Conservation (phyloP, 2,113 vertebrate genomes). For the Microtus oregoni region DNA sequence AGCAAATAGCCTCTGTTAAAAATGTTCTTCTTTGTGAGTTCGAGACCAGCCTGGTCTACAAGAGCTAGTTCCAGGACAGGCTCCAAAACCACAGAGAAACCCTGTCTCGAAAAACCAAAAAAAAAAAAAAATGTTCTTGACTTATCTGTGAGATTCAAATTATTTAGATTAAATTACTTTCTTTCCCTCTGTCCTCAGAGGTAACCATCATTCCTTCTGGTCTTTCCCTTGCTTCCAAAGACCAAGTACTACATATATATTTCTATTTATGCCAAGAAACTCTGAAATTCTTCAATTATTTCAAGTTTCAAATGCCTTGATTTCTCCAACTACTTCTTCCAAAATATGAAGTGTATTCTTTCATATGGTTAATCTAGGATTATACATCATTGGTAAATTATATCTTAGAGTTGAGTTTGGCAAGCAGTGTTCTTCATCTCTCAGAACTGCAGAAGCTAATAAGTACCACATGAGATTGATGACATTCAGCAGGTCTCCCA, state of each 20-base stretch:
- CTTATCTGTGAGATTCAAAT: background rate
- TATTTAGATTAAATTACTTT: background rate
- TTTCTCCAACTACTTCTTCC: background rate
- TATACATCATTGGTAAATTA: slow-evolving; percentile 15
- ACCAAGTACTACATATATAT: background rate
- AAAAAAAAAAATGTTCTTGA: background rate
- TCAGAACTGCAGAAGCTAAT: background rate
- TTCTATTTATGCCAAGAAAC: background rate
- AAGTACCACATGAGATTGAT: background rate
- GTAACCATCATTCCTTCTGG: background rate
- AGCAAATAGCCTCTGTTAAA: background rate
- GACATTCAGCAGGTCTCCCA: background rate
- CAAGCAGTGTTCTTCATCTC: background rate
- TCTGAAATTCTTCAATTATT: background rate
- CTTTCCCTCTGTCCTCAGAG: background rate
- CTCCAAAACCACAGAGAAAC: too few species aligned
- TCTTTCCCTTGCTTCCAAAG: background rate
- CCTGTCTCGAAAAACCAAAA: too few species aligned
- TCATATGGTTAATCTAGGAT: background rate
- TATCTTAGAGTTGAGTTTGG: background rate
- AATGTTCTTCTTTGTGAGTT: too few species aligned
- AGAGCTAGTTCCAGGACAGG: too few species aligned
- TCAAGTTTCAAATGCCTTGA: background rate
- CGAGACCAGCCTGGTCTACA: too few species aligned
- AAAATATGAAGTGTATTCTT: background rate